Evolutionary conservation across 2,888 invertebrate genomes (phyloP), one percentile per base, ranked within the genome.

Genomic region (Acrocyrtus sp.): DNA sequence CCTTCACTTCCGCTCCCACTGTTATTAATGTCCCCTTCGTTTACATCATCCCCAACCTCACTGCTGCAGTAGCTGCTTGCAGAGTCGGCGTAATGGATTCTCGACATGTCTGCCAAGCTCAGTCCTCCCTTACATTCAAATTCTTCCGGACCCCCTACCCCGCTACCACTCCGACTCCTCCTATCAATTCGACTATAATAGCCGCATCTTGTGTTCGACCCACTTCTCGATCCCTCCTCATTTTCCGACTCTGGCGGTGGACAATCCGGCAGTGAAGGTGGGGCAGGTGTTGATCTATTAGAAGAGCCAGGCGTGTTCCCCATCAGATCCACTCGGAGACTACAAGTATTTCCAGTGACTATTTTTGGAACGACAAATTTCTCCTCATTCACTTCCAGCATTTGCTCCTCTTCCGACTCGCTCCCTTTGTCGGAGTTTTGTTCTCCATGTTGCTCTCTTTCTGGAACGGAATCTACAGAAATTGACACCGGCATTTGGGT

Each of bases 71-170:
- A 66, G 72, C 77, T 77, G 56, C 72, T 75, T 29, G 75, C 77
- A n/a, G 77, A 77, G 69, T 77, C 77, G 29, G 73, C 77, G 62
- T 74, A 77, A 57, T 69, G 72, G 67, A 75, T 66, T 12, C 61
- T 48, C 26, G 70, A 67, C 75, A 75, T 75, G 53, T 75, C 75
- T 6, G 50, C 57, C 45, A 75, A 62, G 62, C 66, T 72, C 29
- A 75, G 51, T n/a, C 39, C 65, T 45, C 65, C 61, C 51, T 72
- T 66, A 29, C 62, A 70, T 8, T 75, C 75, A 62, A 72, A 75
- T n/a, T 53, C 41, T 19, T n/a, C n/a, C n/a, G n/a, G 21, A 8
- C 15, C 22, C 19, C n/a, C 39, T 17, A 4, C 21, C 19, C 5
- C 15, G 21, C 50, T 50, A 22, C 5, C 15, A 5, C 8, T 5